Percentiles rank a stretch among this genome's conserved stretches.
Conservation (phyloP, 2,888 invertebrate genomes). For the Dasysyrphus tricinctus region DNA sequence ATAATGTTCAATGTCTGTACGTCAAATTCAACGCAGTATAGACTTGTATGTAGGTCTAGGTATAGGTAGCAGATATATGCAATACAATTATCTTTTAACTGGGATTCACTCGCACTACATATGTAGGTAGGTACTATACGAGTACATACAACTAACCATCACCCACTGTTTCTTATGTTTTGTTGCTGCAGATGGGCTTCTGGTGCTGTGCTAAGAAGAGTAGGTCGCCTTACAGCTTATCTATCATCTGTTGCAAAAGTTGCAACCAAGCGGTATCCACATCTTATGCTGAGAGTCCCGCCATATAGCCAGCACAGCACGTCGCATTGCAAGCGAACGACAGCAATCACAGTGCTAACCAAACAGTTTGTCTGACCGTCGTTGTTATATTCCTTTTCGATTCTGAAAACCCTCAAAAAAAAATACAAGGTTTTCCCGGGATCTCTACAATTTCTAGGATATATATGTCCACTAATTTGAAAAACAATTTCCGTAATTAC, state of each 20-base stretch:
- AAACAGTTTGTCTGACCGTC: slow-evolving; percentile 62
- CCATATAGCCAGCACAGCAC: not conserved
- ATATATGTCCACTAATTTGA: slow-evolving; percentile 82
- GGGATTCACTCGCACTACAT: slow-evolving; percentile 61
- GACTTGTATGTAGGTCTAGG: not conserved
- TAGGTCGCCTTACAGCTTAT: slow-evolving; percentile 71
- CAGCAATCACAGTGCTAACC: slow-evolving; percentile 67
- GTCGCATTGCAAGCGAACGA: slow-evolving; percentile 2
- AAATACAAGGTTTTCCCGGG: slow-evolving; percentile 29
- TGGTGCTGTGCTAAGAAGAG: slow-evolving; percentile 33
- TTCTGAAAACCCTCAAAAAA: slow-evolving; percentile 5
- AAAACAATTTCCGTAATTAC: slow-evolving; percentile 83
- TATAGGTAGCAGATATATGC: not conserved
- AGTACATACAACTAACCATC: slow-evolving; percentile 44
- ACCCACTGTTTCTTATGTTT: slow-evolving; percentile 42
- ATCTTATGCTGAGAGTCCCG: not conserved
- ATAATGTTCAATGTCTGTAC: slow-evolving; percentile 10
- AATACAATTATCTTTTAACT: slow-evolving; percentile 57
- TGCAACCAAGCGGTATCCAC: slow-evolving; percentile 23
- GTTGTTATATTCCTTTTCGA: slow-evolving; percentile 30
- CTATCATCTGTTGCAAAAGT: slow-evolving; percentile 68
- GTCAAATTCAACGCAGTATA: slow-evolving; percentile 31
- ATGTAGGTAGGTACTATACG: no score
- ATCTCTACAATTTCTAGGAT: slow-evolving; percentile 58
- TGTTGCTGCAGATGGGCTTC: slow-evolving; percentile 21